Evolutionary conservation across 2,797 vertebrate species (phyloP).

Genomic region (Typhlichthys subterraneus): DNA sequence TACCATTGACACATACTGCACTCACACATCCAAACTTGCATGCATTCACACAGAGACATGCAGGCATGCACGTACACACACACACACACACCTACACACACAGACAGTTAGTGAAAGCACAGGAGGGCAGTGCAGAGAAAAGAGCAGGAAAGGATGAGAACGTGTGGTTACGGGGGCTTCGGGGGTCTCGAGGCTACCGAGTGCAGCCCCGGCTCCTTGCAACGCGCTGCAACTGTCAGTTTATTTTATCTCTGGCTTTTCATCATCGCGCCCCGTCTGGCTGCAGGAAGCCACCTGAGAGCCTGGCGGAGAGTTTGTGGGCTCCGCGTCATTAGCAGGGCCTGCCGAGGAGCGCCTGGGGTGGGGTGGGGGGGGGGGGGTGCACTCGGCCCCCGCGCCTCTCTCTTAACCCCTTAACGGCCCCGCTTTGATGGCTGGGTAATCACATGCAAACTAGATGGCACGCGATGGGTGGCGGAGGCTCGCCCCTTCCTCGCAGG

Average conservation of each 20-base stretch:
- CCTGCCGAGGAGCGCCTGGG: slow-evolving; percentile 72
- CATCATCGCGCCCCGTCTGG: slow-evolving; percentile 82
- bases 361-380: not conserved
- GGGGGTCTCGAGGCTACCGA: slow-evolving; percentile 83
- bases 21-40: too few species aligned
- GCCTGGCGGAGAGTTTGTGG: slow-evolving; percentile 82
- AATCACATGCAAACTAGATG: slow-evolving; percentile 62
- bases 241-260: slow-evolving; percentile 99
- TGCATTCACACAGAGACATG: too few species aligned
- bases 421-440: slow-evolving; percentile 44
- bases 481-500: slow-evolving; percentile 30
- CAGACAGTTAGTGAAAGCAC: not conserved
- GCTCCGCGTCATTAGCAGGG: slow-evolving; percentile 95
- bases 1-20: too few species aligned
- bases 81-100: too few species aligned
- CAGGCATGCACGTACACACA: too few species aligned
- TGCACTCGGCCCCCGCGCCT: slow-evolving; percentile 73
- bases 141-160: slow-evolving; percentile 25
- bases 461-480: slow-evolving; percentile 45
- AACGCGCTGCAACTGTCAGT: slow-evolving; percentile 99
- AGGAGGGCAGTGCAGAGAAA: not conserved
- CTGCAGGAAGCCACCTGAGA: slow-evolving; percentile 96
- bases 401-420: slow-evolving; percentile 70
- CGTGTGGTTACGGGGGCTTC: slow-evolving; percentile 89
- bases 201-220: slow-evolving; percentile 80